Base-by-base conservation (phyloP, 2,113 vertebrate genomes). In the Coptodon rendalli region DNA sequence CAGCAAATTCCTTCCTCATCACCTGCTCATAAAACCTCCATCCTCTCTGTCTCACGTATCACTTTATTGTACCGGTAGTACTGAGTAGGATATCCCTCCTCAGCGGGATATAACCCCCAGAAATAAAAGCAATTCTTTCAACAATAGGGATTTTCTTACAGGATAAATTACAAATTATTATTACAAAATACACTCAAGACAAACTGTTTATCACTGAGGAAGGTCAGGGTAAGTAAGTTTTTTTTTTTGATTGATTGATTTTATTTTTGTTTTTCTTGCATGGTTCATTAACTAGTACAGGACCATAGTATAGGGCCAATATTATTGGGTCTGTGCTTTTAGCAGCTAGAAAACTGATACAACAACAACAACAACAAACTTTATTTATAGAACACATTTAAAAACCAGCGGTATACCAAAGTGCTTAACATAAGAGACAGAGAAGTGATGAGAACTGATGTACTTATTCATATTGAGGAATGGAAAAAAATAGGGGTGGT, bases 51-150 rank as follows among this genome's bases (percentile, higher is more conserved):
- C 40, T 80, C 24, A 76, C 5, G 8, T 27, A 10, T 4, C 31
- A 54, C 5, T 63, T 50, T 14, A 71, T 56, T 48, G 16, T 38
- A 10, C 4, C 4, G 9, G 6, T 12, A 56, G 63, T 16, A 34
- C 19, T 5, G 22, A 45, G 19, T 40, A 12, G 9, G 16, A 2
- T 9, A 40, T 45, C 57, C 38, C 36, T 80, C 96, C 19, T 83
- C 83, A 4, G 90, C 94, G 14, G 68, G n/a, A 17, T 91, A 92
- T 80, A 90, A 93, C 63, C 79, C 90, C 36, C 10, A 86, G 93
- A 1, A 95, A 95, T n/a, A 14, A 93, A 52, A 85, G 22, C 24
- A 80, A 91, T 63, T 73, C 59, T 16, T 97, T 95, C 61, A 87
- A 34, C n/a, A 96, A 87, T 9, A n/a, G 59, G n/a, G 59, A 63